phyloP scores from a whole-genome alignment of 2,113 vertebrate species.

The Ammospiza nelsoni region DNA sequence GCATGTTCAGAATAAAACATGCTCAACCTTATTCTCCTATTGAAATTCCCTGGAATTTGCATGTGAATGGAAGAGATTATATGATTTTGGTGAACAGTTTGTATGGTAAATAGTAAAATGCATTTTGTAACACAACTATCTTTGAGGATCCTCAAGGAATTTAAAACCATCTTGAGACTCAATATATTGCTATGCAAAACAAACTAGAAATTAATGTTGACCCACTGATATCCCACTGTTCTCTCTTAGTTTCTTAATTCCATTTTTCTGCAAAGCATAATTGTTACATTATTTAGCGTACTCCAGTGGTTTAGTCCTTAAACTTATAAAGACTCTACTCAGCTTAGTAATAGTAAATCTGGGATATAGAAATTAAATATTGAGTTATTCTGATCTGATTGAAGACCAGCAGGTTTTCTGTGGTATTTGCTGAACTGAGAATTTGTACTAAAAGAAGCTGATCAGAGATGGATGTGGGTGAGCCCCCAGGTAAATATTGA shows the following conservation, averaged over 20 bases:
- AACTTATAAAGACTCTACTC: background rate
- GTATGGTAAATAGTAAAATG: background rate
- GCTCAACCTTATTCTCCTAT: background rate
- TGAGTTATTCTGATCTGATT: background rate
- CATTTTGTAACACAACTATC: background rate
- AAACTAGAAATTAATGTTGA: background rate
- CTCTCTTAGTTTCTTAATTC: background rate
- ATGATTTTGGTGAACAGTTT: background rate
- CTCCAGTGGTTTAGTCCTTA: background rate
- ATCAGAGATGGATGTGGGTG: background rate
- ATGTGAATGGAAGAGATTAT: background rate
- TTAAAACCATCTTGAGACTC: background rate
- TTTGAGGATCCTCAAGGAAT: background rate
- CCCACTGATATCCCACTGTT: background rate
- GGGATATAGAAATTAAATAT: background rate
- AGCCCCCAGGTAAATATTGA: background rate
- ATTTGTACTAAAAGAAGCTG: background rate
- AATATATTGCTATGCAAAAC: background rate
- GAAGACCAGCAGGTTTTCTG: background rate
- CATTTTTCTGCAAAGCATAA: background rate
- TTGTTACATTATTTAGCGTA: background rate
- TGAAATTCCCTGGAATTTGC: background rate
- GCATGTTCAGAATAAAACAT: background rate
- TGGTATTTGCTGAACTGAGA: background rate
- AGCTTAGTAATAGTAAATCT: background rate